These are phyloP conservation scores for Atrichornis clamosus DNA, from an alignment of 2,113 vertebrate genomes.

Conservation along the genomic window DNA sequence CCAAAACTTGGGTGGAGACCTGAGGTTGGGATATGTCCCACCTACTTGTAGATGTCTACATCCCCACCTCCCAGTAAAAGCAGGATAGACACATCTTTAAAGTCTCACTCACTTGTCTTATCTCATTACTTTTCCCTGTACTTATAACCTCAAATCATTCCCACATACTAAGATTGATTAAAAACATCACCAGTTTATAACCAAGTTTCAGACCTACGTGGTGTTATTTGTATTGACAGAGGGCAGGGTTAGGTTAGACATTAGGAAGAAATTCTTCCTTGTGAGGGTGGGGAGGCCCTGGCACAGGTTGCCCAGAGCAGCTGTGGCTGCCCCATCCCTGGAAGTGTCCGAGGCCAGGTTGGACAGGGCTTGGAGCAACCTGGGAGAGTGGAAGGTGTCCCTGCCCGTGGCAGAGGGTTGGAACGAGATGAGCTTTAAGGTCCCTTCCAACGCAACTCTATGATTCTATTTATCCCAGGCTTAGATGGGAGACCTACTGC, in stretches of 20 bases:
- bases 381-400: not conserved
- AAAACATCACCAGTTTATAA: not conserved
- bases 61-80: not conserved
- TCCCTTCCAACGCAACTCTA: not conserved
- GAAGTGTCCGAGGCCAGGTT: rapidly evolving
- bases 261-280: not conserved
- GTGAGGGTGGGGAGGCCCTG: rapidly evolving
- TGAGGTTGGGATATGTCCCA: rapidly evolving
- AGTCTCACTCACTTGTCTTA: not conserved
- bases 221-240: not conserved
- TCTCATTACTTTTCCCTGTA: not conserved
- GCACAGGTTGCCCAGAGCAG: rapidly evolving
- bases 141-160: not conserved
- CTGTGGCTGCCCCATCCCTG: not conserved
- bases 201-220: not conserved
- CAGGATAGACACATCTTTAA: not conserved
- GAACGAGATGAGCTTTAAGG: not conserved
- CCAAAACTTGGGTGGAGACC: not conserved
- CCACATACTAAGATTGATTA: not conserved
- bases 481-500: not conserved
- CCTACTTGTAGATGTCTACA: not conserved
- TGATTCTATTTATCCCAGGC: not conserved
- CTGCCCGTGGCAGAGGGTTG: not conserved
- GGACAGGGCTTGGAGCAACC: rapidly evolving
- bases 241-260: not conserved